Evolutionary conservation across 2,797 vertebrate species (phyloP).

Genomic region (Potorous gilbertii): DNA sequence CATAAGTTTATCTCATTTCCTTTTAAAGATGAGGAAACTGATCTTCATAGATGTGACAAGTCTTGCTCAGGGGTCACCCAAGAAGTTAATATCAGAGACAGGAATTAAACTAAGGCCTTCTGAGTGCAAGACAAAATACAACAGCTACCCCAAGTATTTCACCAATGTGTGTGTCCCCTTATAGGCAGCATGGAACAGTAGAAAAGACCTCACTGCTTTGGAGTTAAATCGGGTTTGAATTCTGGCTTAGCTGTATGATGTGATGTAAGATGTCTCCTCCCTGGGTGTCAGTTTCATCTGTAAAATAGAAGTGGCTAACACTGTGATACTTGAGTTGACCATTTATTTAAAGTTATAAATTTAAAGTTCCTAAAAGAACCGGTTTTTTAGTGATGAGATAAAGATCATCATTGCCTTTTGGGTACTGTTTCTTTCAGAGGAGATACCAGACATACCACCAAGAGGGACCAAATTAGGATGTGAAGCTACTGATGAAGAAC

Average conservation of each 20-base stretch:
- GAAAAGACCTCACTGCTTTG: neutral
- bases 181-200: neutral
- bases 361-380: neutral
- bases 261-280: rapidly evolving
- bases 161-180: neutral
- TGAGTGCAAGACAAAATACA: neutral
- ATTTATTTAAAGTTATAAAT: neutral
- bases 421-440: slow-evolving; percentile 76
- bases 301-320: neutral
- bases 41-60: neutral
- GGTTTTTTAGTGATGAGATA: neutral
- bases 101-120: neutral
- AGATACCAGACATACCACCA: slow-evolving; percentile 71
- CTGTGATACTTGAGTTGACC: neutral
- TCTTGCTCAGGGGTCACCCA: neutral
- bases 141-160: neutral
- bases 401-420: neutral
- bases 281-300: neutral
- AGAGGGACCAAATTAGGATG: slow-evolving; percentile 86
- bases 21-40: neutral
- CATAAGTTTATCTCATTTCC: neutral
- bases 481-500: slow-evolving; percentile 85
- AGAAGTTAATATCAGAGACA: neutral
- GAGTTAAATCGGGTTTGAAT: neutral
- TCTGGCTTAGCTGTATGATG: neutral